Evolutionary conservation across 92 coral and sea anemone species (phyloP).

Genomic region (Bergia sp.): DNA sequence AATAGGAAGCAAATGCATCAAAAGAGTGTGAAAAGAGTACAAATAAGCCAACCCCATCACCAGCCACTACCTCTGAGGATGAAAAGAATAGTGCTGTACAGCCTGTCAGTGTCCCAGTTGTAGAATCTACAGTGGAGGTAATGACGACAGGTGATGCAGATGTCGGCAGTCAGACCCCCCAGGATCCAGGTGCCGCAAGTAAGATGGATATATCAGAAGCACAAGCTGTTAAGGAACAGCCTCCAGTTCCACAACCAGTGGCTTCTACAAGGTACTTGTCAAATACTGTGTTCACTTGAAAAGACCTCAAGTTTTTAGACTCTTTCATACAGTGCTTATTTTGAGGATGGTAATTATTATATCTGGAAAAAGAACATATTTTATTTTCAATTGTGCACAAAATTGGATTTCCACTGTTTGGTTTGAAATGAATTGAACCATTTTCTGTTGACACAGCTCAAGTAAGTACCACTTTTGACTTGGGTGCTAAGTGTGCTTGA

Average conservation of each 20-base stretch:
- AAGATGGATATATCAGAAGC: neutral
- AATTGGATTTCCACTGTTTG: too few relatives aligned
- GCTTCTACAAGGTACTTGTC: slow-evolving; percentile 16
- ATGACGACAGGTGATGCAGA: slow-evolving; percentile 56
- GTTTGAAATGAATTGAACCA: too few relatives aligned
- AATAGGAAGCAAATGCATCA: neutral
- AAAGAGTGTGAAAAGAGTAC: neutral
- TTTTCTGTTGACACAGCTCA: too few relatives aligned
- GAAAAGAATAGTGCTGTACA: neutral
- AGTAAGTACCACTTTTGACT: too few relatives aligned
- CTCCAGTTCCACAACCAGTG: slow-evolving; percentile 1
- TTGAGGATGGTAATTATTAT: neutral
- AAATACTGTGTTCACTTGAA: neutral
- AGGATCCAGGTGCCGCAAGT: neutral
- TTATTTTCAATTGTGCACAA: neutral
- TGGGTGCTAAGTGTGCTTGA: too few relatives aligned
- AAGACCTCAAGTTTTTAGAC: neutral
- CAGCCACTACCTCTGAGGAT: neutral
- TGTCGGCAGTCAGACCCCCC: neutral
- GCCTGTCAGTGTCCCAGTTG: slow-evolving; percentile 56
- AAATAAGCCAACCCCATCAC: neutral
- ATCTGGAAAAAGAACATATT: neutral
- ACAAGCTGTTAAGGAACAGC: neutral
- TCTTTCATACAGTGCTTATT: neutral
- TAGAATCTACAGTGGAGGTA: slow-evolving; percentile 76